Evolutionary conservation across 2,888 invertebrate species (phyloP).

Genomic region (Torymus aiolomorphi): DNA sequence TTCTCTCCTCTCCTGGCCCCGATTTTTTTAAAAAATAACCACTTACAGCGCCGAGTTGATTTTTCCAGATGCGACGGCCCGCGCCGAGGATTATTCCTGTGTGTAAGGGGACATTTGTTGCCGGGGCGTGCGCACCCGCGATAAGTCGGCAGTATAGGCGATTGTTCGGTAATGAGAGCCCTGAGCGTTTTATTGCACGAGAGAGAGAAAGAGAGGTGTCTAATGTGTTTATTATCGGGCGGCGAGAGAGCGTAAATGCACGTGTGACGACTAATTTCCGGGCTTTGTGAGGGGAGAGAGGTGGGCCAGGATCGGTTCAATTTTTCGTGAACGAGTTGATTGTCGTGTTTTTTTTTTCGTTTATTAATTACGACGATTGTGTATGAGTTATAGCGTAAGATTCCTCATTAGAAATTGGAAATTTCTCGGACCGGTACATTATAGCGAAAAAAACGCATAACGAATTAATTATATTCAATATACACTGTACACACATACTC

Average conservation of each 20-base stretch:
- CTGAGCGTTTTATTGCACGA: constrained; percentile 18
- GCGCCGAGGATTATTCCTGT: too few species aligned
- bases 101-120: neutral
- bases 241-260: neutral
- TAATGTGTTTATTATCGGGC: constrained; percentile 38
- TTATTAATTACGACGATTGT: too few species aligned
- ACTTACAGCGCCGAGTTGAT: neutral
- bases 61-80: constrained; percentile 6
- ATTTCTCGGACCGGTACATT: too few species aligned
- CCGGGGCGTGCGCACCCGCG: constrained; percentile 4
- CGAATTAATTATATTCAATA: too few species aligned
- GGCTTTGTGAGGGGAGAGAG: neutral
- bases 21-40: constrained; percentile 40
- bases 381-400: too few species aligned
- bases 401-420: too few species aligned
- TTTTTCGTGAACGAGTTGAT: too few species aligned
- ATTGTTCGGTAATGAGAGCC: constrained; percentile 21
- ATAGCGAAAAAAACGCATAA: too few species aligned
- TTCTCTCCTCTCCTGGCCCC: constrained; percentile 18
- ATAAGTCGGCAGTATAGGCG: constrained; percentile 18
- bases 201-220: neutral
- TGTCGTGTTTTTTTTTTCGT: too few species aligned
- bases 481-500: too few species aligned
- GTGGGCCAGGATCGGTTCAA: too few species aligned
- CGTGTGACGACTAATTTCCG: neutral